Evolutionary conservation across 2,888 invertebrate genomes (phyloP).

Genomic region (Pheosia gnoma): DNA sequence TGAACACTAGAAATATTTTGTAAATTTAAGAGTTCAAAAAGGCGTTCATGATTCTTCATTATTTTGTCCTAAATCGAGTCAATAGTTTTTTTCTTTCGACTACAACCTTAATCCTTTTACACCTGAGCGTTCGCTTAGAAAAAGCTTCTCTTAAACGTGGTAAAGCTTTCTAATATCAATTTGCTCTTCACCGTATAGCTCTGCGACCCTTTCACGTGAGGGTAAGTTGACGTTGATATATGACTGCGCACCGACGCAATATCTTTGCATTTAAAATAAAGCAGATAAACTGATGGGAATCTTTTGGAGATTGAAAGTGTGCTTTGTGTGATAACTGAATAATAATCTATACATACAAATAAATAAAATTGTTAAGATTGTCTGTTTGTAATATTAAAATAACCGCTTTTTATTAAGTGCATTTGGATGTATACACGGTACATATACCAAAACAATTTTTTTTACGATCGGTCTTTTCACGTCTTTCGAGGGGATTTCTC

Average conservation of each 20-base stretch:
- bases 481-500: too few relatives aligned
- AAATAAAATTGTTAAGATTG: too few relatives aligned
- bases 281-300: background rate
- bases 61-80: background rate
- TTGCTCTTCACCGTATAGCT: background rate
- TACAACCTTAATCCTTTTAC: background rate
- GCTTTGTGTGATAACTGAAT: background rate
- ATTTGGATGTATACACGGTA: too few relatives aligned
- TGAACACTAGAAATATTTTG: too few relatives aligned
- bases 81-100: background rate
- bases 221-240: slow-evolving; percentile 9
- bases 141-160: background rate
- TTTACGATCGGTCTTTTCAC: too few relatives aligned
- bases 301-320: background rate
- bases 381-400: too few relatives aligned
- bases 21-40: background rate
- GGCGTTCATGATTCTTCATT: too few relatives aligned
- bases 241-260: background rate
- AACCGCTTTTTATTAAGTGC: too few relatives aligned
- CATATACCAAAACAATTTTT: too few relatives aligned
- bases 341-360: too few relatives aligned
- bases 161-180: slow-evolving; percentile 6
- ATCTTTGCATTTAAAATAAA: slow-evolving; percentile 1
- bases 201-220: slow-evolving; percentile 6
- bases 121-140: background rate